These are phyloP conservation scores for Phaedon cochleariae DNA, from an alignment of 2,888 invertebrate species.

Conservation along the genomic window DNA sequence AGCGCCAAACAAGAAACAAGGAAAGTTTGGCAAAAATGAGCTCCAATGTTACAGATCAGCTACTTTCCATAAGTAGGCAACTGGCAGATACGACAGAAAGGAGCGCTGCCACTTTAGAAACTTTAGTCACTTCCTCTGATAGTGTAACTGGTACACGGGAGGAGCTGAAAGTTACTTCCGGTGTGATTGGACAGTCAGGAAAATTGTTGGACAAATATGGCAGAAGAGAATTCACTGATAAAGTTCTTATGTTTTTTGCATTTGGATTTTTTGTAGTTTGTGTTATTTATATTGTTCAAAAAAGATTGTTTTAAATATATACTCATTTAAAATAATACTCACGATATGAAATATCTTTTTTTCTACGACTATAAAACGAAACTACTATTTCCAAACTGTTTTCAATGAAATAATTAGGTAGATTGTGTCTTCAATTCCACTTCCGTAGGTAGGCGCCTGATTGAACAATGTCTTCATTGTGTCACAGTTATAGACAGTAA, in stretches of 20 bases:
- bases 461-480: too few species aligned
- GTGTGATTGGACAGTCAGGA: slow-evolving; percentile 87
- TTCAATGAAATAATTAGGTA: too few species aligned
- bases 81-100: slow-evolving; percentile 87
- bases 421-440: too few species aligned
- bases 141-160: slow-evolving; percentile 78
- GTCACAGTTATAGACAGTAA: too few species aligned
- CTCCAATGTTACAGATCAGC: slow-evolving; percentile 83
- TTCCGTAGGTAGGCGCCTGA: too few species aligned
- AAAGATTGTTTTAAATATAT: slow-evolving; percentile 77
- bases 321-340: neutral
- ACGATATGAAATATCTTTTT: too few species aligned
- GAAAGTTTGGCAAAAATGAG: slow-evolving; percentile 75
- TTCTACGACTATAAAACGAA: too few species aligned
- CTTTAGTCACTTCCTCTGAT: slow-evolving; percentile 75
- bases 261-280: slow-evolving; percentile 90
- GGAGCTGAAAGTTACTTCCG: slow-evolving; percentile 86
- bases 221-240: slow-evolving; percentile 93
- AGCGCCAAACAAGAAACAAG: slow-evolving; percentile 73
- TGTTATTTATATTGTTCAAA: slow-evolving; percentile 92
- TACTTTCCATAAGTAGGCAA: slow-evolving; percentile 84
- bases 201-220: slow-evolving; percentile 94
- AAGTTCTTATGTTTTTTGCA: slow-evolving; percentile 86
- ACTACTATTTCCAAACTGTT: too few species aligned
- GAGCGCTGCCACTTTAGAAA: slow-evolving; percentile 86